Conservation (phyloP, 2,888 invertebrate species). For the Phyllotreta cruciferae region DNA sequence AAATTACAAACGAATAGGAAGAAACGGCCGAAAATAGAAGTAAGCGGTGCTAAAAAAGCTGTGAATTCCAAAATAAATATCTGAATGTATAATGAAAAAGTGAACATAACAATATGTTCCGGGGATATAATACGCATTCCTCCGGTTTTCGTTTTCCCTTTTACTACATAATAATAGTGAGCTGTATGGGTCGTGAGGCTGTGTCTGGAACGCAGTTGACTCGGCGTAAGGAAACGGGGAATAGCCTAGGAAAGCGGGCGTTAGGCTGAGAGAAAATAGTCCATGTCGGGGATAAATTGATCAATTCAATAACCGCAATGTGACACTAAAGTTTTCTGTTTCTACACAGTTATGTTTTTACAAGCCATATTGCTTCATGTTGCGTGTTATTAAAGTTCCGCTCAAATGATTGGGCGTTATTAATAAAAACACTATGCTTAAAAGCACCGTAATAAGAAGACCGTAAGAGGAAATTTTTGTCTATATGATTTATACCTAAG, state of each 20-base stretch:
- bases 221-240: constrained; percentile 46
- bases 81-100: constrained; percentile 55
- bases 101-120: constrained; percentile 60
- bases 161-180: constrained; percentile 60
- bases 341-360: constrained; percentile 58
- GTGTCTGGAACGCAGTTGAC: constrained; percentile 56
- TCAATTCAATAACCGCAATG: constrained; percentile 62
- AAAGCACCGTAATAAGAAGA: too few relatives aligned
- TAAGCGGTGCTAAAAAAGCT: constrained; percentile 30
- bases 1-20: constrained; percentile 3
- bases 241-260: constrained; percentile 38
- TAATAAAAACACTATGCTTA: not conserved
- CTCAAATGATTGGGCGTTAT: constrained; percentile 1
- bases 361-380: constrained; percentile 47
- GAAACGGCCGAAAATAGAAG: constrained; percentile 2
- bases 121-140: constrained; percentile 59
- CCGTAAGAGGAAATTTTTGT: too few relatives aligned
- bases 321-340: constrained; percentile 58
- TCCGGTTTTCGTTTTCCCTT: constrained; percentile 57
- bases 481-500: too few relatives aligned
- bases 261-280: constrained; percentile 55
- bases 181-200: constrained; percentile 58
- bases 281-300: constrained; percentile 61
- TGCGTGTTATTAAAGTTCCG: constrained; percentile 11
- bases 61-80: constrained; percentile 45